Evolutionary conservation across 2,113 vertebrate species (phyloP), one percentile per base, ranked within the genome.

Genomic region (Paradoxurus hermaphroditus): DNA sequence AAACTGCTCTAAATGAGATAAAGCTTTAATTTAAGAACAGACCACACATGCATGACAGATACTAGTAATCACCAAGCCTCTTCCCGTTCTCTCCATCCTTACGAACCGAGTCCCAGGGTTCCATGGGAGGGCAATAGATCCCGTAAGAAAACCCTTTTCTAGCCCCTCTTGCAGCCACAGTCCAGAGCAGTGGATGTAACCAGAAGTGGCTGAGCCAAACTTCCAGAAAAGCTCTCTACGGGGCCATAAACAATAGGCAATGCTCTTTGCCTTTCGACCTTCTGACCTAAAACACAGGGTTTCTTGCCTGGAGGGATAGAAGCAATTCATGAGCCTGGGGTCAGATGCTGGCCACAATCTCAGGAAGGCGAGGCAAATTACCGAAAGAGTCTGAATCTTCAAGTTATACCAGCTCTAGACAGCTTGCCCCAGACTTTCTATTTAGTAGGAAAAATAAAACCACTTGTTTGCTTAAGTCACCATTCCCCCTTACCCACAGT

Each of bases 391-490:
- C 82, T 78, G 25, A 15, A 15, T 68, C 39, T 46, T 36, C 21
- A 21, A 67, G 13, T 15, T 36, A 29, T 56, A 34, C 29, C 77
- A 75, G n/a, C 12, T 29, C 72, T 70, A 4, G 29, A 65, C 41
- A 79, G 88, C 27, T 14, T 84, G 25, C 27, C 72, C 84, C 73
- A 67, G 77, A 92, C 59, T 63, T 77, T 81, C 90, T 73, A 59
- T 65, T 72, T 86, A 94, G 34, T 41, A 73, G 67, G 51, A 59
- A 90, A 81, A 89, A 94, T n/a, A 77, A 83, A 94, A 78, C 15
- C 18, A 6, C 25, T 67, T 56, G 18, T 49, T 46, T 83, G 68
- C 19, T 62, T 93, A 91, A 56, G 56, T 63, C 29, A 68, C 36
- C 31, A 59, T 73, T 87, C n/a, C 36, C 79, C 14, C 56, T 59